phyloP scores from a whole-genome alignment of 1,140 invertebrate species.

The Sitobion miscanthi region DNA sequence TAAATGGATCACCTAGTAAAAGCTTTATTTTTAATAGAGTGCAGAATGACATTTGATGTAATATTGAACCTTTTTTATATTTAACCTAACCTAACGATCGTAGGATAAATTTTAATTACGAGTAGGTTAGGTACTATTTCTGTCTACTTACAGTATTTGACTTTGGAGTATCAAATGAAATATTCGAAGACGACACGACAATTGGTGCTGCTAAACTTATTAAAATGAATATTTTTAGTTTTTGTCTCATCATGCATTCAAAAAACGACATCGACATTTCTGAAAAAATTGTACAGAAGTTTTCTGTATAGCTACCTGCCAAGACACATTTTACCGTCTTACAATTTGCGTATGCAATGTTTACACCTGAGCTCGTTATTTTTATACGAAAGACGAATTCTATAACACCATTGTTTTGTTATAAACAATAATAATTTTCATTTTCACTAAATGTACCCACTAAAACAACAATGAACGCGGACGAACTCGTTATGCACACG shows the following conservation, averaged over 20 bases:
- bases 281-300: background rate
- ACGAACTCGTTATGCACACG: constrained; percentile 25
- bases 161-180: background rate
- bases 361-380: background rate
- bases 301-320: background rate
- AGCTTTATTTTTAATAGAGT: background rate
- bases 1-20: no score
- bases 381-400: constrained; percentile 15
- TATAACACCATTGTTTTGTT: constrained; percentile 17
- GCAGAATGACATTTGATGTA: background rate
- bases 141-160: constrained; percentile 21
- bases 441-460: background rate
- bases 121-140: background rate
- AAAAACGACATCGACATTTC: background rate
- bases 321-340: background rate
- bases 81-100: no score
- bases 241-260: background rate
- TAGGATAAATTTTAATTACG: background rate
- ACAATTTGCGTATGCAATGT: background rate
- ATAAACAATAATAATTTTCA: background rate
- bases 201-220: background rate
- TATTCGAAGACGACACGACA: background rate
- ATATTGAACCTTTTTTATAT: no score
- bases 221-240: constrained; percentile 6
- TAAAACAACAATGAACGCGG: background rate